These are phyloP conservation scores for Drosophila athabasca DNA, from an alignment of 1,140 invertebrate genomes.

Conservation along the genomic window DNA sequence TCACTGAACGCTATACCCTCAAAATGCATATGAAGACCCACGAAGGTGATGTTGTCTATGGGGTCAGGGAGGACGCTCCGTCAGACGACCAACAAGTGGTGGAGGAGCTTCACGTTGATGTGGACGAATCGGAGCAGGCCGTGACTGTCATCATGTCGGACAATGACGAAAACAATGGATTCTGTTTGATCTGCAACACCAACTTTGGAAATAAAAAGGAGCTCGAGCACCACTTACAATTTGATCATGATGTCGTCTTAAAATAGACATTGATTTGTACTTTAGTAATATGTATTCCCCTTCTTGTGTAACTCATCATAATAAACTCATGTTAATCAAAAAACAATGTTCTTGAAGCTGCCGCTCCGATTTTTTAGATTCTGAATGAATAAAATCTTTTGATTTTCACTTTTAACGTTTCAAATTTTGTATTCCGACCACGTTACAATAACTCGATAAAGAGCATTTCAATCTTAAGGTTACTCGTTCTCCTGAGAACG, in stretches of 20 bases:
- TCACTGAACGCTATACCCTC: conserved; percentile 79
- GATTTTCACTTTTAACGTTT: conserved; percentile 52
- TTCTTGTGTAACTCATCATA: conserved; percentile 17
- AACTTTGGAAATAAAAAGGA: conserved; percentile 74
- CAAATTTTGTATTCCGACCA: conserved; percentile 68
- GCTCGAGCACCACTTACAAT: conserved; percentile 71
- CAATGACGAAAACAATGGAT: conserved; percentile 61
- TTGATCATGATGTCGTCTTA: conserved; percentile 74
- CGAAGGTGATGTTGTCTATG: conserved; percentile 66
- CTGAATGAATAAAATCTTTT: neutral
- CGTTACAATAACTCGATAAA: conserved; percentile 61
- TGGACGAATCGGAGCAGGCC: conserved; percentile 71
- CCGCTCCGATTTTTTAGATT: too few species aligned
- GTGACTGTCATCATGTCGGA: conserved; percentile 72
- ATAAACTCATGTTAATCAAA: conserved; percentile 10
- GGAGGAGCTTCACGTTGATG: conserved; percentile 69
- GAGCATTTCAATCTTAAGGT: conserved; percentile 82
- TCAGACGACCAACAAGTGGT: conserved; percentile 68
- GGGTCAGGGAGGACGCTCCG: conserved; percentile 58
- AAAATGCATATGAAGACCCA: conserved; percentile 82
- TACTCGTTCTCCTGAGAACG: conserved; percentile 99
- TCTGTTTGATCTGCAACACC: conserved; percentile 71
- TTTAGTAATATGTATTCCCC: conserved; percentile 13
- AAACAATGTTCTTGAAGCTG: neutral
- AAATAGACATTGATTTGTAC: conserved; percentile 40